Percentiles rank a stretch among this genome's conserved stretches.
Conservation (phyloP, 2,888 invertebrate species). For the Hyppa rectilinea region DNA sequence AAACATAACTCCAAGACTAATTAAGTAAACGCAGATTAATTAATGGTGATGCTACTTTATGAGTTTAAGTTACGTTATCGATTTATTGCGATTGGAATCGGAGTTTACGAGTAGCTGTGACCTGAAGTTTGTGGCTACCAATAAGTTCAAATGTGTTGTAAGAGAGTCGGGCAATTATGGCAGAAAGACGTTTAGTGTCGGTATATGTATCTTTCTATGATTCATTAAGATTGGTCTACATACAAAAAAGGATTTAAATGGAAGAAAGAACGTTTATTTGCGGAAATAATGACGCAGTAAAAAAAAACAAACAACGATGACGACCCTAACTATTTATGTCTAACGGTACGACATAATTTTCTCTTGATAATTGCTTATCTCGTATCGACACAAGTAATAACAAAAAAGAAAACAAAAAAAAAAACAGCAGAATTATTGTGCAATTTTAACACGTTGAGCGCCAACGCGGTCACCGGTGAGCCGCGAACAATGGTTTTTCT, state of each 20-base stretch:
- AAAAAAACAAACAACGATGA: too few relatives aligned
- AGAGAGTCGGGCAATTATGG: background rate
- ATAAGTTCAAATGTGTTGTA: background rate
- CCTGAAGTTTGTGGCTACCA: background rate
- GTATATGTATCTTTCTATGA: background rate
- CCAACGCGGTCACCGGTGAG: too few relatives aligned
- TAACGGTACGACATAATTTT: background rate
- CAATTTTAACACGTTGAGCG: too few relatives aligned
- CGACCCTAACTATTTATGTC: background rate
- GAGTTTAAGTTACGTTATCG: conserved; percentile 21
- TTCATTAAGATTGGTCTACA: background rate
- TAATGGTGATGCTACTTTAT: conserved; percentile 19
- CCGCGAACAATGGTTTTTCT: too few relatives aligned
- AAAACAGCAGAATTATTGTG: too few relatives aligned
- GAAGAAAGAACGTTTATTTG: too few relatives aligned
- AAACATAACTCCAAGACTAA: conserved; percentile 12
- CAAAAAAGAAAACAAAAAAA: too few relatives aligned
- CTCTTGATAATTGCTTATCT: background rate
- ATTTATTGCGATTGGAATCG: conserved; percentile 23
- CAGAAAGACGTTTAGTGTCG: background rate
- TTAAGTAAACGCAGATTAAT: conserved; percentile 23
- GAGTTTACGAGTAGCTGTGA: conserved; percentile 33
- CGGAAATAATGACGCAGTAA: too few relatives aligned
- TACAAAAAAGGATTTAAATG: too few relatives aligned
- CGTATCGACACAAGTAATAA: background rate